Evolutionary conservation across 2,888 invertebrate species (phyloP).

Genomic region (Agrotis ipsilon): DNA sequence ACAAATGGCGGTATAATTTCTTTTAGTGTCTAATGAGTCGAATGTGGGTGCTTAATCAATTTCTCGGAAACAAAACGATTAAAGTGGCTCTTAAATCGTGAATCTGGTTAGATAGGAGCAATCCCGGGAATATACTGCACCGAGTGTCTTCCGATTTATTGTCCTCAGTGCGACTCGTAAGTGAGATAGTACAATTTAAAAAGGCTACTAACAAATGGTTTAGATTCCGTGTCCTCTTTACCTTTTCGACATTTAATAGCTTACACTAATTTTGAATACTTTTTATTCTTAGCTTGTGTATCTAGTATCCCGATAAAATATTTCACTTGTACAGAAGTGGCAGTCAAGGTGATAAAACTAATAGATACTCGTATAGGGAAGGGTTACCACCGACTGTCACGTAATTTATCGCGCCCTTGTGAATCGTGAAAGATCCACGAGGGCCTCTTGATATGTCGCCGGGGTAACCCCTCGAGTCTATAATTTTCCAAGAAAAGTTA

Average conservation of each 20-base stretch:
- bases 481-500: slow-evolving; percentile 79
- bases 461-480: slow-evolving; percentile 82
- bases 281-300: slow-evolving; percentile 16
- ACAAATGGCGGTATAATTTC: slow-evolving; percentile 67
- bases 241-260: slow-evolving; percentile 42
- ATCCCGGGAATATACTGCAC: slow-evolving; percentile 83
- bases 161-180: slow-evolving; percentile 70
- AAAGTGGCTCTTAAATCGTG: slow-evolving; percentile 83
- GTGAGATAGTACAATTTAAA: slow-evolving; percentile 73
- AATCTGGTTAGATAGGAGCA: slow-evolving; percentile 85
- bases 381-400: slow-evolving; percentile 81
- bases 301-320: slow-evolving; percentile 39
- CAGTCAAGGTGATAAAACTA: slow-evolving; percentile 76
- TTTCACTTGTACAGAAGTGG: slow-evolving; percentile 53
- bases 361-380: slow-evolving; percentile 70
- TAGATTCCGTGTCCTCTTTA: slow-evolving; percentile 62
- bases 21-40: slow-evolving; percentile 68
- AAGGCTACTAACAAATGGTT: slow-evolving; percentile 71
- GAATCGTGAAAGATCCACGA: slow-evolving; percentile 77
- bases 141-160: slow-evolving; percentile 81
- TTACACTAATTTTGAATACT: slow-evolving; percentile 43
- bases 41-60: slow-evolving; percentile 80
- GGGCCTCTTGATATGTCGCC: slow-evolving; percentile 84
- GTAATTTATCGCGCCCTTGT: slow-evolving; percentile 83
- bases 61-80: slow-evolving; percentile 81